phyloP scores from a whole-genome alignment of 2,888 invertebrate species.

The Eupithecia dodoneata region DNA sequence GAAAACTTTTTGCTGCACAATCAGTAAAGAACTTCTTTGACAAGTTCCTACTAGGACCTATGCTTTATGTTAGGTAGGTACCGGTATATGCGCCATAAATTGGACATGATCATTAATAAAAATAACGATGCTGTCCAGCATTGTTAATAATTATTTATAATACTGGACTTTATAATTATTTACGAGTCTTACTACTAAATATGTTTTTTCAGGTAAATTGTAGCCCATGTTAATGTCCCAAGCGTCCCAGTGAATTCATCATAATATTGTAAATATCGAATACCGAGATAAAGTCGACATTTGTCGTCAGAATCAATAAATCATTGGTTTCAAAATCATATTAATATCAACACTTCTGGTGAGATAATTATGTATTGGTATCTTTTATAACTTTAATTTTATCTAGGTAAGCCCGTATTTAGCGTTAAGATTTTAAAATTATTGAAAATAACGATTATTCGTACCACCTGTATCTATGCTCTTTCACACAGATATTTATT shows the following conservation, averaged over 20 bases:
- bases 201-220: too few relatives aligned
- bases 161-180: too few relatives aligned
- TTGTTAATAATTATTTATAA: too few relatives aligned
- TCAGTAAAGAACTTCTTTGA: background rate
- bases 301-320: background rate
- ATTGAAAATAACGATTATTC: slow-evolving; percentile 46
- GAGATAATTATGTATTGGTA: background rate
- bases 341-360: background rate
- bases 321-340: background rate
- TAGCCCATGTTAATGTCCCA: too few relatives aligned
- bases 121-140: too few relatives aligned
- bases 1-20: background rate
- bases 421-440: background rate
- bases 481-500: slow-evolving; percentile 5
- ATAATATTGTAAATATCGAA: slow-evolving; percentile 7
- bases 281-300: background rate
- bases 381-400: background rate
- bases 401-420: background rate
- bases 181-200: too few relatives aligned
- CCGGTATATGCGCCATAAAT: background rate
- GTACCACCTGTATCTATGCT: slow-evolving; percentile 39
- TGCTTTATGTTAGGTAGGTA: background rate
- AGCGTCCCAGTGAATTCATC: too few relatives aligned
- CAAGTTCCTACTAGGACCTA: background rate
- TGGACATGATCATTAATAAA: background rate